Base-by-base conservation (phyloP, 2,797 vertebrate species). In the Cryptoprocta ferox region DNA sequence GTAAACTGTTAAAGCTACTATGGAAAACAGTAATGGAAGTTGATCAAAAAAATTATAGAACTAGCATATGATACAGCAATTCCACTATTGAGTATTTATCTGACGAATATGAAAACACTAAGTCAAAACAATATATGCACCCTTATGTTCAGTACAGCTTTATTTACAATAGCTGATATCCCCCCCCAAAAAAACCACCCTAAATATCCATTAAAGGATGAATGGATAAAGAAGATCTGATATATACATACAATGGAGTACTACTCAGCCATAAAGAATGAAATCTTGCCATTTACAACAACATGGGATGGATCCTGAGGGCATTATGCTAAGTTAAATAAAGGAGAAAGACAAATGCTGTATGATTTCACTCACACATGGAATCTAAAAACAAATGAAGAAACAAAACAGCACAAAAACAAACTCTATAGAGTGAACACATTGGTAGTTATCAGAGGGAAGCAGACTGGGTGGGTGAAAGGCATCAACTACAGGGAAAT, bases 101-200 rank as follows among this genome's bases (percentile, higher is more conserved):
- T 79, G 32, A 53, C 13, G 32, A 79, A 79, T 50, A 79, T 4
- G 19, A 79, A 53, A 79, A 79, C 42, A 35, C 32, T n/a, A 78
- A 78, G 6, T 53, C 48, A 53, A 78, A 78, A 78, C 12, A 32
- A 78, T 13, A 35, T 35, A 35, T 53, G 48, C 32, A 78, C 32
- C 19, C 75, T 32, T 53, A 35, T 78, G 32, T 50, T 78, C 48
- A 78, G n/a, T 53, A 11, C 18, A 53, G 76, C 48, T 14, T 53
- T 35, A 79, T 79, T 79, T 79, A 79, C 48, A 79, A 79, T n/a
- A 79, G 48, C 48, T 6, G n/a, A 53, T n/a, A 35, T 24, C 14
- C 21, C 4, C 4, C 14, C 21, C 4, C 4, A 21, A 50, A 24
- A 24, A 50, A 53, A 14, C 0, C 1, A 53, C 6, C 15, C 18